These are phyloP conservation scores for Pipistrellus nathusii DNA, from an alignment of 2,797 vertebrate genomes.

Conservation along the genomic window DNA sequence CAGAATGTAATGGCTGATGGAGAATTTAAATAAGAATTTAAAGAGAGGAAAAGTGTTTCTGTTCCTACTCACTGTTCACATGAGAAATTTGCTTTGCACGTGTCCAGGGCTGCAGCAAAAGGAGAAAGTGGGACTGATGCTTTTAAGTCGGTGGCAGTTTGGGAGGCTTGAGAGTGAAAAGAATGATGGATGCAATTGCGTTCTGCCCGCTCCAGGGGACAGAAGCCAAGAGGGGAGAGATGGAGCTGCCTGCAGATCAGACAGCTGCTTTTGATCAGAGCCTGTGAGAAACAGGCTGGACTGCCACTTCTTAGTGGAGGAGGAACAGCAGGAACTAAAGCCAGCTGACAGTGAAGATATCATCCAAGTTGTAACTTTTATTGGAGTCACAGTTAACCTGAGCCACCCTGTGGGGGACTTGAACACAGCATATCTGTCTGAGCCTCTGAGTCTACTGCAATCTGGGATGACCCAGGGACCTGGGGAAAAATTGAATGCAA, in stretches of 20 bases:
- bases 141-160: not conserved
- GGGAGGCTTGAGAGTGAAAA: not conserved
- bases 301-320: not conserved
- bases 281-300: not conserved
- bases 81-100: conserved; percentile 15
- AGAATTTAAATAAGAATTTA: conserved; percentile 37
- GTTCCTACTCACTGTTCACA: not conserved
- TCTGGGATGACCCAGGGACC: not conserved
- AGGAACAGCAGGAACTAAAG: not conserved
- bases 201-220: not conserved
- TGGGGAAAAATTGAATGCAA: not conserved
- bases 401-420: not conserved
- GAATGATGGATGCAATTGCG: not conserved
- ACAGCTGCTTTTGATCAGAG: not conserved
- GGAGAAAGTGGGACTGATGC: not conserved
- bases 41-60: conserved; percentile 55
- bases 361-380: not conserved
- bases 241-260: not conserved
- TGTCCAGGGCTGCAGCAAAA: not conserved
- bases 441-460: not conserved
- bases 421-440: not conserved
- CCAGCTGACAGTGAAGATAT: not conserved
- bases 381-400: not conserved
- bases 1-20: conserved; percentile 23
- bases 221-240: not conserved